Evolutionary conservation across 2,113 vertebrate genomes (phyloP), one percentile per base, ranked within the genome.

Genomic region (Myanophis thanlyinensis): DNA sequence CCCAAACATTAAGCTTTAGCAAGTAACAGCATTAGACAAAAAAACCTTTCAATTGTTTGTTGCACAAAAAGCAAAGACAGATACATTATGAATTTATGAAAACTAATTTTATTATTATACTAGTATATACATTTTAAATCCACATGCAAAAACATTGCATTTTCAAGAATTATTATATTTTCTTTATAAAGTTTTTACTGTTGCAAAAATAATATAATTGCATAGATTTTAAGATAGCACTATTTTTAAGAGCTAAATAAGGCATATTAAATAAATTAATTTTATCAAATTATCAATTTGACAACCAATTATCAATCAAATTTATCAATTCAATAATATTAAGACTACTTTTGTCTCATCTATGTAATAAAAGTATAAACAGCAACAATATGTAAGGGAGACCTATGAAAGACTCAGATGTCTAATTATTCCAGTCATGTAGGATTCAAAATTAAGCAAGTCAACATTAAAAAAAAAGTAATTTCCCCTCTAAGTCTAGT

Each of bases 1-100:
- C 85, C 47, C 27, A 49, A 30, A 87, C 47, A 9, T 30, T 87
- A 85, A 85, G 84, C 30, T n/a, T 51, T 51, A 80, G 73, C 35
- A 80, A 89, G 4, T 87, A 48, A 93, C 3, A 67, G 0, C 9
- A 87, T 1, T 0, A 22, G 13, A 7, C 35, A 53, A 48, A 62
- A 62, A 90, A 93, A 51, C 4, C 89, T 92, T 95, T 93, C 40
- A 87, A 4, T 91, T 94, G 67, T 47, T 9, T 22, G 67, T 35
- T 10, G 46, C 46, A 73, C 13, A 95, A 91, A 49, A 93, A 46
- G 30, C 86, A 40, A 91, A 85, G 22, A 35, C 20, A n/a, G 46
- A 86, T 12, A 54, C 52, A 46, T 13, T 49, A 59, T 91, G 95
- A 94, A 85, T 97, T 98, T 97, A 97, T 96, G 97, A 95, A 96